Base-by-base conservation (phyloP, 2,888 invertebrate species). In the Meloe dianella region DNA sequence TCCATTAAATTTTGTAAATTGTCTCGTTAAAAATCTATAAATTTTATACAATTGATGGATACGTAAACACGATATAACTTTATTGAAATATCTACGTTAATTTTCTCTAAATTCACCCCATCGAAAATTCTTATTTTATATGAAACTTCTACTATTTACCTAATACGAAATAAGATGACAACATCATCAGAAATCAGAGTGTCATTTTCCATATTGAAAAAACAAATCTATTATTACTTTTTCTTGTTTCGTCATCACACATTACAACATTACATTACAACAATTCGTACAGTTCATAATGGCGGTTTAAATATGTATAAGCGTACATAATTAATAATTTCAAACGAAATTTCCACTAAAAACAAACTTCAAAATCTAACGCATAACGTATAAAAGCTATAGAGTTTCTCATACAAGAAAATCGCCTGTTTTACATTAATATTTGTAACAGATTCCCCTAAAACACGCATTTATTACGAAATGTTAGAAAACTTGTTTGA, bases 341-440 rank as follows among this genome's bases (percentile, higher is more conserved):
- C n/a, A n/a, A n/a, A n/a, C n/a, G n/a, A n/a, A n/a, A n/a, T n/a
- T n/a, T n/a, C n/a, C n/a, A n/a, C n/a, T n/a, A n/a, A n/a, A n/a
- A n/a, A n/a, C n/a, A n/a, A n/a, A n/a, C n/a, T n/a, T n/a, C n/a
- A n/a, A n/a, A n/a, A n/a, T n/a, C 29, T 29, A 29, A 29, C 29
- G 2, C 6, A 29, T 30, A 32, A 29, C 17, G 58, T 63, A 63
- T 63, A 27, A 47, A 58, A 58, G 47, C 47, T 20, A 47, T 20
- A 17, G 41, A n/a, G n/a, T n/a, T n/a, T n/a, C n/a, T n/a, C n/a
- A n/a, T n/a, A n/a, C 17, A 10, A 58, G 32, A 30, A 57, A 58
- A 58, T 58, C 32, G 17, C 58, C 58, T 29, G 14, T n/a, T 30
- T 29, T n/a, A 14, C 32, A 14, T 35, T 7, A 58, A 30, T 9